phyloP scores from a whole-genome alignment of 2,113 vertebrate genomes.

The Genyomyrus donnyi region DNA sequence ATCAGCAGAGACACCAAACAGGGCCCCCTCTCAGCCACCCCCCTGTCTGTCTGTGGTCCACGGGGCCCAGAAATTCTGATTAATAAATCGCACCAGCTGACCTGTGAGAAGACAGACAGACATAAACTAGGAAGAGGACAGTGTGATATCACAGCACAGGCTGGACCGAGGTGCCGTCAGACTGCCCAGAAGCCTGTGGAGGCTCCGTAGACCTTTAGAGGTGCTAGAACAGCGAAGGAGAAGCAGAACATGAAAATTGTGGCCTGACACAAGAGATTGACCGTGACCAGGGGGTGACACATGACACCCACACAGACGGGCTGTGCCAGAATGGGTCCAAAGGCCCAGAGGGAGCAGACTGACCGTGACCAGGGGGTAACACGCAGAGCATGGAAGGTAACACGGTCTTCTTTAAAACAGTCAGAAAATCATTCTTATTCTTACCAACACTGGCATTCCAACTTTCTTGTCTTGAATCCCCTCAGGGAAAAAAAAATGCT shows the following conservation, averaged over 20 bases:
- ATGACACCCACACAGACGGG: neutral
- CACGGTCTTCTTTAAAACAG: neutral
- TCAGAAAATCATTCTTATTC: neutral
- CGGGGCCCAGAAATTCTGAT: neutral
- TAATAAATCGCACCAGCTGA: neutral
- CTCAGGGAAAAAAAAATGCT: neutral
- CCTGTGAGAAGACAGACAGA: neutral
- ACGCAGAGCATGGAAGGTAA: neutral
- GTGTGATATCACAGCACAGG: neutral
- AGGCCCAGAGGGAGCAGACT: neutral
- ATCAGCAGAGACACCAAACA: conserved; percentile 26
- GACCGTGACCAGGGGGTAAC: neutral
- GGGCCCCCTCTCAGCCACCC: neutral
- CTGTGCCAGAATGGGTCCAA: neutral
- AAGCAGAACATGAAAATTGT: neutral
- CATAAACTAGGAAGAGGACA: neutral
- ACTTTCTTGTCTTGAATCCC: neutral
- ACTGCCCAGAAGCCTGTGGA: neutral
- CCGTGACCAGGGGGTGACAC: neutral
- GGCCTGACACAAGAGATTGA: neutral
- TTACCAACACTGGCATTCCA: neutral
- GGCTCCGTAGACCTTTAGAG: neutral
- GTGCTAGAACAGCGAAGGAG: neutral
- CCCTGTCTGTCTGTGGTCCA: neutral
- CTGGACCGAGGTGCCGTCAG: neutral